Conservation (phyloP, 2,888 invertebrate species). For the Amorpha juglandis region DNA sequence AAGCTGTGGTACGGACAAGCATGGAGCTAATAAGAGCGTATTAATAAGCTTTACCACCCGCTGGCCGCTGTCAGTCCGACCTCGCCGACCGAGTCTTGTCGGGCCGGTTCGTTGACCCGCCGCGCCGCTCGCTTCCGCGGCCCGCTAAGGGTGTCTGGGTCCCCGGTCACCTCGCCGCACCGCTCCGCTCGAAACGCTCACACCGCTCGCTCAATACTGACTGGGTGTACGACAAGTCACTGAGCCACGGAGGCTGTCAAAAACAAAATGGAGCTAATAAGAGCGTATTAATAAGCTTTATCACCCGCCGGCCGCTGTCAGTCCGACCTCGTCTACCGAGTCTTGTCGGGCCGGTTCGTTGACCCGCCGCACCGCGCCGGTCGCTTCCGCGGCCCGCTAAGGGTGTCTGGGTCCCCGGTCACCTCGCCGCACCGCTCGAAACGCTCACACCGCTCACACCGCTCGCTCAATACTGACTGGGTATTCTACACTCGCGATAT, state of each 20-base stretch:
- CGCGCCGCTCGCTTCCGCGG: constrained; percentile 38
- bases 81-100: constrained; percentile 25
- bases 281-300: too few species aligned
- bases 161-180: not conserved
- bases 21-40: too few species aligned
- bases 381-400: constrained; percentile 39
- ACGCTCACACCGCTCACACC: not conserved
- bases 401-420: constrained; percentile 22
- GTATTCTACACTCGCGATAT: too few species aligned
- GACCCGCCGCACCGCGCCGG: constrained; percentile 21
- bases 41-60: too few species aligned
- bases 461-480: too few species aligned
- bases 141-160: constrained; percentile 28
- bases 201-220: not conserved
- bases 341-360: constrained; percentile 30
- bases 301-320: constrained; percentile 30
- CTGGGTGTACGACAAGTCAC: too few species aligned
- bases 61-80: constrained; percentile 27
- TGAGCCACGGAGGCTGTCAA: too few species aligned
- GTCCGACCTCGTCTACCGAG: constrained; percentile 18
- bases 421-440: not conserved
- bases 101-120: constrained; percentile 30
- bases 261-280: too few species aligned
- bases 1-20: too few species aligned
- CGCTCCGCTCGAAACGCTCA: not conserved